These are phyloP conservation scores for Pemphredon lugubris DNA, from an alignment of 2,888 invertebrate species.

Conservation along the genomic window DNA sequence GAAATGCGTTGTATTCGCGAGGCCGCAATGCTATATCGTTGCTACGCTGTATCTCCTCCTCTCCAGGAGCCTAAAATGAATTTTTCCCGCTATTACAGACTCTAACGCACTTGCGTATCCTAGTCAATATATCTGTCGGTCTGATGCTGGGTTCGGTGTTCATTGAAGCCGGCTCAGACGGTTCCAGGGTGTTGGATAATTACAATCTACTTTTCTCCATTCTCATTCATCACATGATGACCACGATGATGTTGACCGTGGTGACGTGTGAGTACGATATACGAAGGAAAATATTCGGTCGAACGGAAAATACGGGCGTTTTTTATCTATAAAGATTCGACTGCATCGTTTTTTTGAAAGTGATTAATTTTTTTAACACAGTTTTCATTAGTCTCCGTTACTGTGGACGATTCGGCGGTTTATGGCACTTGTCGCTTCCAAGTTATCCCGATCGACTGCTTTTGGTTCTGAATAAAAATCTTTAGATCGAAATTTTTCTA, in stretches of 20 bases:
- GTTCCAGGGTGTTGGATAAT: conserved; percentile 90
- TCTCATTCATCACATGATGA: conserved; percentile 96
- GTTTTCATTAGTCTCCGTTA: no score
- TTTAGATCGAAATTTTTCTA: no score
- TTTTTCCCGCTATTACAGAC: conserved; percentile 82
- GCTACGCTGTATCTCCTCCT: no score
- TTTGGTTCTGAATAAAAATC: no score
- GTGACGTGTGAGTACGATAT: conserved; percentile 87
- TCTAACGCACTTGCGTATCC: conserved; percentile 88
- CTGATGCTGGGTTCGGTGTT: conserved; percentile 90
- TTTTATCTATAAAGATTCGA: no score
- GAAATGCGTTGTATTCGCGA: not conserved
- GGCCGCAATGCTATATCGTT: no score
- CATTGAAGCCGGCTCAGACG: conserved; percentile 88
- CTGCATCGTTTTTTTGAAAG: no score
- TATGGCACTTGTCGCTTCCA: no score
- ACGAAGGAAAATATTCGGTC: not conserved
- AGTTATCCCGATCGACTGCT: no score
- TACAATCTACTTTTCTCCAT: conserved; percentile 95
- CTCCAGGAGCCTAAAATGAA: no score
- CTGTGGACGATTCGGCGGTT: no score
- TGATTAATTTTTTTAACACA: no score
- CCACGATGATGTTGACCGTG: conserved; percentile 94
- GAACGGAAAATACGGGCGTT: not conserved
- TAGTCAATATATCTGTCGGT: conserved; percentile 89